These are phyloP conservation scores for Phylloscopus collybita DNA, from an alignment of 2,797 vertebrate genomes.

Conservation along the genomic window DNA sequence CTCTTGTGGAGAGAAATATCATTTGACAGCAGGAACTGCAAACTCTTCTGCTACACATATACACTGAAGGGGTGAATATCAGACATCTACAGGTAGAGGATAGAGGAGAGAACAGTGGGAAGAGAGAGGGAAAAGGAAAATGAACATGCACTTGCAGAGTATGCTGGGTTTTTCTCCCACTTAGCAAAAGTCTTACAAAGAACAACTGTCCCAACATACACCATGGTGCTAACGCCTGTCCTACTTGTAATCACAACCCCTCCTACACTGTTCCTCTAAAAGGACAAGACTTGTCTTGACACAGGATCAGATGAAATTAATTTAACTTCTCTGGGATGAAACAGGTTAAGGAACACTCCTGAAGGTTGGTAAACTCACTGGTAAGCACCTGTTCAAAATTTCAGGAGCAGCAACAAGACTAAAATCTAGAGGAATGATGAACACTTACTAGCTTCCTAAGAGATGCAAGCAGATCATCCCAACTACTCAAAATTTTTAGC, in stretches of 20 bases:
- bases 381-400: neutral
- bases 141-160: neutral
- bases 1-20: neutral
- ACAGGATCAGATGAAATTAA: neutral
- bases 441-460: neutral
- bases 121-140: neutral
- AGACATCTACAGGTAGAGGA: neutral
- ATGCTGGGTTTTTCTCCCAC: neutral
- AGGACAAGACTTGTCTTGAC: neutral
- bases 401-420: neutral
- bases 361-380: neutral
- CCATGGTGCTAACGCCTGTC: neutral
- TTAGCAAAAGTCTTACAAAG: neutral
- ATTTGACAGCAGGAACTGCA: neutral
- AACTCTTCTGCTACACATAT: neutral
- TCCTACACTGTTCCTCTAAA: neutral
- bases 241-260: neutral
- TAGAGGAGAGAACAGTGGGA: neutral
- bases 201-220: neutral
- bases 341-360: neutral
- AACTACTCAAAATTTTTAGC: neutral
- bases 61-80: neutral
- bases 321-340: neutral
- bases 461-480: neutral
- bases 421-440: neutral